A percentile compares a stretch with the other conserved stretches of the same genome.
These are phyloP conservation scores for Heliconius hewitsoni DNA, from an alignment of 1,140 invertebrate genomes.

Conservation along the genomic window DNA sequence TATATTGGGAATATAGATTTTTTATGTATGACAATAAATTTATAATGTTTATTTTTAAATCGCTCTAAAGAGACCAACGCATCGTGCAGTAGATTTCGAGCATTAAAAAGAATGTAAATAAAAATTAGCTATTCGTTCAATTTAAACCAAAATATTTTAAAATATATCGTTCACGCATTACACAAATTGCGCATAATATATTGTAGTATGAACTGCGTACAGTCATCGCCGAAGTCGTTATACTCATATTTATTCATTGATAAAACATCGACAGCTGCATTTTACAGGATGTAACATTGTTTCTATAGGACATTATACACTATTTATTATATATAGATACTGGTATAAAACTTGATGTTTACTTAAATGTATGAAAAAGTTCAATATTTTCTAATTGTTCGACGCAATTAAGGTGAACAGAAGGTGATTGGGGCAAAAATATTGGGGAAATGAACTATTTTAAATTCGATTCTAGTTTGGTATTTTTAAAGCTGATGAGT, in stretches of 20 bases:
- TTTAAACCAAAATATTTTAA: background rate
- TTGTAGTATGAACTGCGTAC: background rate
- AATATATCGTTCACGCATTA: background rate
- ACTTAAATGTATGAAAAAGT: background rate
- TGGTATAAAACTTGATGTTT: background rate
- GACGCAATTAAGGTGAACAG: background rate
- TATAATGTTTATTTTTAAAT: background rate
- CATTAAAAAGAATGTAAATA: background rate
- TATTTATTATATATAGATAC: background rate
- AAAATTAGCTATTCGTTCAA: background rate
- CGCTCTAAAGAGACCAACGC: constrained; percentile 1
- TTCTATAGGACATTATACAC: background rate
- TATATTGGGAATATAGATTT: too few species aligned
- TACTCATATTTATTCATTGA: constrained; percentile 14
- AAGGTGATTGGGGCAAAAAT: background rate
- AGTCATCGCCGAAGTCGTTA: constrained; percentile 3
- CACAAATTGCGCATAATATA: constrained; percentile 18
- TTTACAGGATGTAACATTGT: background rate
- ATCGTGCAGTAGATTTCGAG: background rate
- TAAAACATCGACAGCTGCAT: constrained; percentile 11
- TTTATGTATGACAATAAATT: background rate
- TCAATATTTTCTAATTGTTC: background rate
- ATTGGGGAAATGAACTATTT: background rate
- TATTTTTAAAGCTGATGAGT: background rate
- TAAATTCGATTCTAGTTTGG: background rate